These are phyloP conservation scores for Drosophila burlai DNA, from an alignment of 1,140 invertebrate genomes.

Conservation along the genomic window DNA sequence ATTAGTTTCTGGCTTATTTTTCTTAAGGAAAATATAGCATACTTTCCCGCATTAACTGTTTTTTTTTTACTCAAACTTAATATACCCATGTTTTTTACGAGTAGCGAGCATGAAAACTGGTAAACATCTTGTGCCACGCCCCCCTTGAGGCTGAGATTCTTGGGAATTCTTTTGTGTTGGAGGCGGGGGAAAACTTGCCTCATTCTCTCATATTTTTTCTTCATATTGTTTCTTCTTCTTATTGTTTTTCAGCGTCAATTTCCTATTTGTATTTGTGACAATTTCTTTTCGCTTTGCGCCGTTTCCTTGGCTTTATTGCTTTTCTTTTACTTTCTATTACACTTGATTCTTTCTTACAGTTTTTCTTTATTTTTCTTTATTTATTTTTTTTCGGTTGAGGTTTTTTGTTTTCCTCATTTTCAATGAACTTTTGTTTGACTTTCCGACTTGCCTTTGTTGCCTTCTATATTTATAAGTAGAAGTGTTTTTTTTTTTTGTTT, in stretches of 20 bases:
- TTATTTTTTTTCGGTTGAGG: constrained; percentile 2
- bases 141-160: constrained; percentile 16
- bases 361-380: constrained; percentile 24
- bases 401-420: constrained; percentile 46
- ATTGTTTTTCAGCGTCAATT: constrained; percentile 72
- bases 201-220: constrained; percentile 48
- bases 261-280: constrained; percentile 78
- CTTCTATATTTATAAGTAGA: constrained; percentile 3
- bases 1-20: background rate
- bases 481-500: constrained; percentile 13
- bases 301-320: constrained; percentile 73
- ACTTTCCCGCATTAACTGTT: background rate
- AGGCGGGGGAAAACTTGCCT: constrained; percentile 30
- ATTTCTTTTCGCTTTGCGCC: constrained; percentile 74
- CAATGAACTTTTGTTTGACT: constrained; percentile 75
- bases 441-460: constrained; percentile 60
- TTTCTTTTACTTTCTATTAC: constrained; percentile 62
- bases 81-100: background rate
- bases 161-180: constrained; percentile 19
- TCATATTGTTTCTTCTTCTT: constrained; percentile 41
- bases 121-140: constrained; percentile 48
- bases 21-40: background rate
- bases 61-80: background rate
- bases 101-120: constrained; percentile 17
- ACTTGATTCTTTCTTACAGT: constrained; percentile 35